Evolutionary conservation across 2,888 invertebrate genomes (phyloP), one percentile per base, ranked within the genome.

Genomic region (Leucoptera coffeella): DNA sequence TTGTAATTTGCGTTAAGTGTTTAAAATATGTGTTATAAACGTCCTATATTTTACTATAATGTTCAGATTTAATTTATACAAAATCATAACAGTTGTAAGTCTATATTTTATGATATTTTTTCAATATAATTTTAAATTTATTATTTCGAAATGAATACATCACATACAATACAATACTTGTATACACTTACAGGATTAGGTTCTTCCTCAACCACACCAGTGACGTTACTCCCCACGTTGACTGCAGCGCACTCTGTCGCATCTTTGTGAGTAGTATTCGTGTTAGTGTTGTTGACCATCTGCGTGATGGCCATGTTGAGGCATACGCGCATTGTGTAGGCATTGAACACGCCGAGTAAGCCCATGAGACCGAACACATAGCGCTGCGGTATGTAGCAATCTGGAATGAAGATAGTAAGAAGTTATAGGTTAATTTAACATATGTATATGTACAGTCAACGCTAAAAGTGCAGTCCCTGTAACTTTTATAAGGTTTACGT

Each of bases 321-420:
- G 31, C 80, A 80, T 2, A 82, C 78, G 21, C 84, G 65, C 82
- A 84, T 82, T 14, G 81, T 80, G 43, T 83, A 84, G 4, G 83
- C 83, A 39, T 82, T 82, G 40, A 81, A 72, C 2, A 85, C 73
- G 3, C 80, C 83, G 6, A 82, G 47, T 32, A 84, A 77, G 14
- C 83, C 81, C 82, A 85, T 83, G 7, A 83, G 72, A 26, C 80
- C 77, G 27, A 83, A 53, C 28, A 84, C 67, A 43, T 81, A 80
- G 4, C 84, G 71, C 41, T 83, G 83, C 1, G 80, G 79, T 15
- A 81, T 73, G 12, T 74, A 23, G 37, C 75, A 77, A 40, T 60
- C 79, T 78, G 56, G 5, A 47, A 45, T 11, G n/a, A n/a, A n/a
- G n/a, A n/a, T n/a, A n/a, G 17, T 17, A 7, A 17, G 9, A 17